Base-by-base conservation (phyloP, 1,140 invertebrate species). In the Caligus rogercresseyi region DNA sequence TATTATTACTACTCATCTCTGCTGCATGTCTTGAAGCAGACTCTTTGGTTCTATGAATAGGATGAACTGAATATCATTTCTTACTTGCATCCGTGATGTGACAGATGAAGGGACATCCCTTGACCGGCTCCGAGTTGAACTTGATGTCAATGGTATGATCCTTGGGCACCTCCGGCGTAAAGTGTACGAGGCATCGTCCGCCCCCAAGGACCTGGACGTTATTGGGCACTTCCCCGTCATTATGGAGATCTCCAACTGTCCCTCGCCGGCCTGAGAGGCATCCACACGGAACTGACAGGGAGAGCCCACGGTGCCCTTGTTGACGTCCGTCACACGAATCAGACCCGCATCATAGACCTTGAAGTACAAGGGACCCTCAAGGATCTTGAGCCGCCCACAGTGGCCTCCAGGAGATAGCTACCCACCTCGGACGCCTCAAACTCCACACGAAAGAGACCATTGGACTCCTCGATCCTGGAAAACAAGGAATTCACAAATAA, bases 231-330 rank as follows among this genome's bases (percentile, higher is more conserved):
- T 94, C 89, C 65, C 92, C 92, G 75, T 96, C 89, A 72, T 97
- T 96, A 97, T 92, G 63, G 90, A 93, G 70, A 96, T 96, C 79
- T 96, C 92, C 68, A 97, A 78, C 74, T 95, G 90, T 25, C 92
- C 92, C 79, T 96, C 91, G 51, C 92, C 92, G 54, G 91, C 92
- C 69, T 90, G 86, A 70, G 87, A 89, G 11, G 92, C 92, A 76
- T 96, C 90, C 69, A 96, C 91, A 84, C 86, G 83, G 72, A 95
- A 93, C 74, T 93, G 88, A 71, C 87, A 89, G 67, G 88, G 83
- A 76, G 93, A 85, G 67, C 89, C 88, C 18, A 94, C 85, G 67
- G 89, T 81, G 69, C 88, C 87, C 72, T 83, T 85, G 24, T 76
- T 72, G 53, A 94, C 86, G 74, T 95, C 90, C 43, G 86, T 86